Base-by-base conservation (phyloP, 2,113 vertebrate genomes). In the Montifringilla adamsi region DNA sequence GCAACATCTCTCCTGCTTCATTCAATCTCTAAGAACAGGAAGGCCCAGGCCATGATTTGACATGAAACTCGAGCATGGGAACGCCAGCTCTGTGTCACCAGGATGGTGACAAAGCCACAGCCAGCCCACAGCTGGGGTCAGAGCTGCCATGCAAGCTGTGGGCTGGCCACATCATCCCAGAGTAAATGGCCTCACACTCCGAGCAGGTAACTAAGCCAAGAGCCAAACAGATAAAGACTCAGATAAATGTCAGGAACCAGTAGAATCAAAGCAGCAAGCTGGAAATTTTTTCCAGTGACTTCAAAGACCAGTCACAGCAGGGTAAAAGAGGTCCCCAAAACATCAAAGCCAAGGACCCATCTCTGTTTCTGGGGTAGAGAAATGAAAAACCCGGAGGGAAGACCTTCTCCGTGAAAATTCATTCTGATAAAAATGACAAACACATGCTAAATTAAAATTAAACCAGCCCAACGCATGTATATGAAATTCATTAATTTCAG, bases 401-500 rank as follows among this genome's bases (percentile, higher is more conserved):
- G 88, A 80, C 76, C 56, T 92, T 96, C 83, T 81, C 64, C 62
- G 35, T 86, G 90, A 96, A 94, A 97, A 96, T 86, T 88, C 88
- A 80, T 90, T 89, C 56, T 91, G 74, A 94, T 87, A 90, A 94
- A 96, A 93, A 95, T 86, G 56, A 72, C 86, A 96, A 96, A 94
- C 90, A 94, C 72, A 92, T 93, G 92, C 80, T 90, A 92, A 96
- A 90, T 94, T 90, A 93, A 96, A 94, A 96, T 89, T 96, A 84
- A 96, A 92, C 60, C 83, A 92, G 68, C 60, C 79, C 66, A 75
- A 64, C 0, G 1, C 82, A 41, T 81, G 83, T 93, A 89, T 87
- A 90, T 90, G 85, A 89, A 95, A 94, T 90, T 64, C 93, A 96
- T 97, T 96, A 83, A 95, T 97, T 95, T 96, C 94, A 95, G 92